Evolutionary conservation across 1,140 invertebrate species (phyloP).

Genomic region (Musca vetustissima): DNA sequence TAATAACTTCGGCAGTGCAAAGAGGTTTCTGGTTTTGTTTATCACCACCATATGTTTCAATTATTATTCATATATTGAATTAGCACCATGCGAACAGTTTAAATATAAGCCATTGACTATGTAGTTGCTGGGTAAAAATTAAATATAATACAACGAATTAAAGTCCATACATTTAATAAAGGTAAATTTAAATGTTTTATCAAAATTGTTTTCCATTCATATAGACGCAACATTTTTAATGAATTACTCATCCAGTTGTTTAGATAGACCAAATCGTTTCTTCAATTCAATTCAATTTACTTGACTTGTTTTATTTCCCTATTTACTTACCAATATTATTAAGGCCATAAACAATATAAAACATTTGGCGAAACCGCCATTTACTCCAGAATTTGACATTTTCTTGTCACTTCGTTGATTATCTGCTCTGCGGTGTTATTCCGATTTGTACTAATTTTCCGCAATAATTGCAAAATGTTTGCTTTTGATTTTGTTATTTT

Average conservation of each 20-base stretch:
- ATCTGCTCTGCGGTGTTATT: too few relatives aligned
- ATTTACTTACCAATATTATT: constrained; percentile 47
- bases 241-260: not conserved
- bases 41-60: too few relatives aligned
- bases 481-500: too few relatives aligned
- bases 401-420: not conserved
- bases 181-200: not conserved
- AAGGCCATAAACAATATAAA: constrained; percentile 52
- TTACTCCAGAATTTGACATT: constrained; percentile 31
- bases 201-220: not conserved
- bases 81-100: too few relatives aligned
- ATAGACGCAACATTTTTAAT: not conserved
- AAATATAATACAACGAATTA: too few relatives aligned
- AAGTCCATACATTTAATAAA: not conserved
- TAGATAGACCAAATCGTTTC: not conserved
- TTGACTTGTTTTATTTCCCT: not conserved
- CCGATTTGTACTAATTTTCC: too few relatives aligned
- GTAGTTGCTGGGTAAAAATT: too few relatives aligned
- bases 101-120: too few relatives aligned
- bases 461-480: too few relatives aligned
- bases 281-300: not conserved
- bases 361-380: constrained; percentile 49
- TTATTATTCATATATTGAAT: too few relatives aligned
- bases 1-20: too few relatives aligned
- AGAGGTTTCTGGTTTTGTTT: too few relatives aligned